Base-by-base conservation (phyloP, 2,113 vertebrate genomes). In the Euleptes europaea region DNA sequence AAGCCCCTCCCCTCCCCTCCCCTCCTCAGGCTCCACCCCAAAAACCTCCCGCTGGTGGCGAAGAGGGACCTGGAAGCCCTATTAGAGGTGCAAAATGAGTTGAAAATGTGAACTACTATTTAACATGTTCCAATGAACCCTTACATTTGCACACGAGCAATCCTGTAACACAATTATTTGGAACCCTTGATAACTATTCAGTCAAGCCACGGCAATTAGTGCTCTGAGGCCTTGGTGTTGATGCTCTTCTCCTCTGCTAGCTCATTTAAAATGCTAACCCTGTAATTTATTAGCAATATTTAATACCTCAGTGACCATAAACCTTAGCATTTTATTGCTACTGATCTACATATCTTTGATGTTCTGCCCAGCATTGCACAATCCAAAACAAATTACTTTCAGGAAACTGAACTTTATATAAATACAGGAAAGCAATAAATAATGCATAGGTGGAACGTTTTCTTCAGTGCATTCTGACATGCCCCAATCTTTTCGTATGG, bases 371-470 rank as follows among this genome's bases (percentile, higher is more conserved):
- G 95, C 91, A 88, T 96, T 96, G 95, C 94, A 93, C 95, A 96
- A 96, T 97, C 95, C 96, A 96, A 96, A 96, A 96, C 96, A 97
- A 97, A 96, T 97, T 96, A 96, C 95, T 97, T 94, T 95, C 96
- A 97, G 96, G 96, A 96, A 97, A 95, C 94, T 95, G 88, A 90
- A 95, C 97, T 96, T 96, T 97, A 96, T 95, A 97, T 96, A 96
- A 96, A 97, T 96, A 95, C 92, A 96, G 93, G 93, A 95, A 96
- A 96, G 95, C 94, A 95, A 96, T 96, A 96, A 96, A 96, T 96
- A 96, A 96, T 95, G 93, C 91, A 96, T 95, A 89, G 94, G 90
- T 94, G 91, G 94, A 92, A 92, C 79, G 86, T 93, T 95, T 44
- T 94, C 60, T 95, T 95, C 90, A 94, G 93, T 94, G 95, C 94